Evolutionary conservation across 2,888 invertebrate species (phyloP).

Genomic region (Marasmarcha lunaedactyla): DNA sequence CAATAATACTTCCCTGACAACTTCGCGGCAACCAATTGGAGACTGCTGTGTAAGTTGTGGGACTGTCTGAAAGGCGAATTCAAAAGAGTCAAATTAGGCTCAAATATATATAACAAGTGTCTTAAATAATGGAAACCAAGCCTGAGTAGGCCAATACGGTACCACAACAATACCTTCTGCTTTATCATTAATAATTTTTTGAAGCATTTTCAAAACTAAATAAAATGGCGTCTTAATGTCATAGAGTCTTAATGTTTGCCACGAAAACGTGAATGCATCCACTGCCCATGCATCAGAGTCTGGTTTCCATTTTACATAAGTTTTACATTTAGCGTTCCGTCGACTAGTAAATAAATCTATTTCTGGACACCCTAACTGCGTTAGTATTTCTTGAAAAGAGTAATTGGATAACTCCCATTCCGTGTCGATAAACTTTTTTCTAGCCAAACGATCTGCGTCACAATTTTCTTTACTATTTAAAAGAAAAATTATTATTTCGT

Average conservation of each 20-base stretch:
- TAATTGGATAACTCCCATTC: slow-evolving; percentile 7
- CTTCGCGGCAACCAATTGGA: slow-evolving; percentile 3
- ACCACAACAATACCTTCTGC: slow-evolving; percentile 4
- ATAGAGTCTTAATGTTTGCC: slow-evolving; percentile 9
- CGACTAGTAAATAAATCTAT: slow-evolving; percentile 11
- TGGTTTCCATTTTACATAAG: slow-evolving; percentile 7
- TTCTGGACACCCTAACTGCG: slow-evolving; percentile 1
- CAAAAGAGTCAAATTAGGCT: neutral
- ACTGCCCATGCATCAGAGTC: slow-evolving; percentile 6
- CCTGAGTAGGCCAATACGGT: slow-evolving; percentile 1
- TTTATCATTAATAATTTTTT: slow-evolving; percentile 6
- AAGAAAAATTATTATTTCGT: neutral
- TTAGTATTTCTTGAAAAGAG: slow-evolving; percentile 3
- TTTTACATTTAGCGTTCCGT: slow-evolving; percentile 8
- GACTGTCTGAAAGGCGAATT: slow-evolving; percentile 2
- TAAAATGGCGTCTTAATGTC: slow-evolving; percentile 14
- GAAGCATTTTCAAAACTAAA: slow-evolving; percentile 7
- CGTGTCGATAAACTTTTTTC: slow-evolving; percentile 6
- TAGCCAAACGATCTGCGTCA: slow-evolving; percentile 9
- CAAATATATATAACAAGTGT: neutral
- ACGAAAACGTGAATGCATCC: slow-evolving; percentile 11
- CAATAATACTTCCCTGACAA: slow-evolving; percentile 3
- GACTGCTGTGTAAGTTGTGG: neutral
- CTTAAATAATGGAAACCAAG: neutral
- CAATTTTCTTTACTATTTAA: slow-evolving; percentile 10